Percentiles rank a stretch among this genome's conserved stretches.
Conservation (phyloP, 2,113 vertebrate species). For the Struthio camelus region DNA sequence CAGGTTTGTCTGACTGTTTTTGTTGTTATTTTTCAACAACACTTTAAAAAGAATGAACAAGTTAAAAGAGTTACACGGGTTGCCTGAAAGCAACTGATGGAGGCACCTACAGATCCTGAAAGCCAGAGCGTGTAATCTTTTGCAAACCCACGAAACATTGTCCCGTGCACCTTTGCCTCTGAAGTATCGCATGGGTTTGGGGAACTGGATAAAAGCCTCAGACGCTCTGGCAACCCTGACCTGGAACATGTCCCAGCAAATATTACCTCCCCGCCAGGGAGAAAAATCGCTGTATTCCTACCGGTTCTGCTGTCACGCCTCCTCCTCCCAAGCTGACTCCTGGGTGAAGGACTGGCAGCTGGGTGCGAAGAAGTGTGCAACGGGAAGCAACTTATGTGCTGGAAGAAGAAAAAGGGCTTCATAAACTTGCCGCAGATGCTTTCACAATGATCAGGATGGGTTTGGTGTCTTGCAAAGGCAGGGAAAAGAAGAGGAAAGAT, state of each 20-base stretch:
- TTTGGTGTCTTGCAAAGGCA: no score
- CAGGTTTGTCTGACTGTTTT: not conserved
- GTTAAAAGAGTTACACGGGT: not conserved
- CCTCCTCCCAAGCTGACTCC: not conserved
- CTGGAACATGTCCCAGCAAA: not conserved
- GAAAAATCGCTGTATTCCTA: not conserved
- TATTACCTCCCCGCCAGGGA: not conserved
- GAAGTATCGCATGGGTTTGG: fast-evolving
- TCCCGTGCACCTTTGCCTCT: fast-evolving
- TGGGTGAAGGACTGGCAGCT: not conserved
- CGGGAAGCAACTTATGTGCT: not conserved
- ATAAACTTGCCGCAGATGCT: no score
- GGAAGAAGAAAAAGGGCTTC: not conserved
- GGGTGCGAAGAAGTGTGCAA: not conserved
- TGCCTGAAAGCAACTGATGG: not conserved
- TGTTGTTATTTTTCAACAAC: not conserved
- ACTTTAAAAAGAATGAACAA: not conserved
- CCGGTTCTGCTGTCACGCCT: fast-evolving
- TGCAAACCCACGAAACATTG: not conserved
- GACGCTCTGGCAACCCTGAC: not conserved
- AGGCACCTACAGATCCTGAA: not conserved
- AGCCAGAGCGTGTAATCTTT: not conserved
- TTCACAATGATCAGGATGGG: fast-evolving
- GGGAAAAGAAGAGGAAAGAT: not conserved
- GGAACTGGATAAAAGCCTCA: fast-evolving